Base-by-base conservation (phyloP, 2,888 invertebrate species). In the Autographa pulchrina region DNA sequence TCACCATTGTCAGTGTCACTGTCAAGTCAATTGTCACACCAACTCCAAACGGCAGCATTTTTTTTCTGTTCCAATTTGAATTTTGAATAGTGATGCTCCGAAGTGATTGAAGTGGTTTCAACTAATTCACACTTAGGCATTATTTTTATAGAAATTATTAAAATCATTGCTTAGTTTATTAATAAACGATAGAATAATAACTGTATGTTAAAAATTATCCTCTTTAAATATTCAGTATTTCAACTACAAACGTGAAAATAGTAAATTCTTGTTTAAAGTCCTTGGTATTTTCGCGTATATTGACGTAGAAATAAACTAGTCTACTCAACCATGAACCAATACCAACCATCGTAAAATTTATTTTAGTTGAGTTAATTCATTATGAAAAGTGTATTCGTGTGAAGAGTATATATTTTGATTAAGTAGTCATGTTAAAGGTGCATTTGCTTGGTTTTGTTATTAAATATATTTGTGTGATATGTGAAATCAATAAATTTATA, bases 361-460 rank as follows among this genome's bases (percentile, higher is more conserved):
- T 31, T 16, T 31, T 4, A 35, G 38, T 43, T 31, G 7, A 35
- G 38, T 43, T 65, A 72, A 79, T 83, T 78, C 81, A 88, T 76
- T 85, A 87, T 85, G 87, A 82, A 81, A 83, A 76, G 78, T 78
- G 77, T 72, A 82, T 79, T 85, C 74, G 76, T 83, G 76, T 84
- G 80, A 78, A 78, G 75, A 72, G 66, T 74, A 80, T 81, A 73
- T 60, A 76, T 72, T 72, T 73, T 81, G 78, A 76, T 74, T 78
- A 86, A 73, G 81, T 88, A 68, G 66, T 62, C 68, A 83, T 92
- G 92, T 87, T 92, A 86, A 92, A 92, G 91, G 92, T 92, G 56
- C 11, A 38, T 68, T 68, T 59, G 63, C n/a, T 62, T 77, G 59
- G 41, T 32, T 67, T 35, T 71, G 18, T 48, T 7, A n/a, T 38